Evolutionary conservation across 2,888 invertebrate species (phyloP).

Genomic region (Tipula confusa): DNA sequence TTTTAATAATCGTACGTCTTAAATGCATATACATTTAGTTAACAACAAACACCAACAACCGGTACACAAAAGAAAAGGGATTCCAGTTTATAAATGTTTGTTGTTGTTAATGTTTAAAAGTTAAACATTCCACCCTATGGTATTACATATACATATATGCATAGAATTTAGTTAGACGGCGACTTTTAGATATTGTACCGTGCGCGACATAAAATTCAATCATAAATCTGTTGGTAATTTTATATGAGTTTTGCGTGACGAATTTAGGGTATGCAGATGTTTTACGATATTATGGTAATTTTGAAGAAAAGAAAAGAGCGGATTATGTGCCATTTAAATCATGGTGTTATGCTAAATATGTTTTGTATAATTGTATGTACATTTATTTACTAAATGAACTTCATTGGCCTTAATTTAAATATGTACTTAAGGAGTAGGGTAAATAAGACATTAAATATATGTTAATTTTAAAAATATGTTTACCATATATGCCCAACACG

Average conservation of each 20-base stretch:
- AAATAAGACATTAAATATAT: too few species aligned
- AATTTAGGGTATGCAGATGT: slow-evolving; percentile 6
- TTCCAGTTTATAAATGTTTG: not conserved
- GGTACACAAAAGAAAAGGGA: not conserved
- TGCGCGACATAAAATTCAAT: not conserved
- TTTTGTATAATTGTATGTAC: too few species aligned
- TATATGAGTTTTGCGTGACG: not conserved
- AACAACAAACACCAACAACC: not conserved
- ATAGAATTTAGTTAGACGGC: not conserved
- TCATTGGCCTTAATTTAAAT: too few species aligned
- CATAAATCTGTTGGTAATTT: slow-evolving; percentile 13
- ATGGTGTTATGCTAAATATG: not conserved
- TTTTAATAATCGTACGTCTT: slow-evolving; percentile 4
- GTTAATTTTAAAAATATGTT: too few species aligned
- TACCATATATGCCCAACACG: too few species aligned
- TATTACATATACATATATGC: not conserved
- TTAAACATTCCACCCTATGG: not conserved
- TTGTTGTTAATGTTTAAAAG: not conserved
- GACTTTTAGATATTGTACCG: not conserved
- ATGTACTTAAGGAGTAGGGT: too few species aligned
- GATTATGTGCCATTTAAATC: slow-evolving; percentile 3
- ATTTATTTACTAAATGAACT: too few species aligned
- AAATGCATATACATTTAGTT: not conserved
- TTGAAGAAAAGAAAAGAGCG: not conserved
- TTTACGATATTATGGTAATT: not conserved